These are phyloP conservation scores for Arothron firmamentum DNA, from an alignment of 2,113 vertebrate species.

Conservation along the genomic window DNA sequence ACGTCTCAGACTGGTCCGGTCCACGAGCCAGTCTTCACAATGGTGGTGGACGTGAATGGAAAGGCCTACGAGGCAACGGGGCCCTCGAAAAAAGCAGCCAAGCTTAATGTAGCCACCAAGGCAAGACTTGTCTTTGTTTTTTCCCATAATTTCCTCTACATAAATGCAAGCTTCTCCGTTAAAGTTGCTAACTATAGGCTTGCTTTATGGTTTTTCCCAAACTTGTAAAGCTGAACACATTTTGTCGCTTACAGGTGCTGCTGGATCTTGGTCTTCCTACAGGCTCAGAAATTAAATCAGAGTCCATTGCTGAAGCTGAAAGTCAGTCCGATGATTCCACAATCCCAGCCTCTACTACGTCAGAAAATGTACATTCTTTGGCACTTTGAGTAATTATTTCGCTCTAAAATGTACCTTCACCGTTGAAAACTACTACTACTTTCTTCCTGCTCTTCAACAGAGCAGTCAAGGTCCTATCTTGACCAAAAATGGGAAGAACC, in stretches of 20 bases:
- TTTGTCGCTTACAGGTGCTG: constrained; percentile 75
- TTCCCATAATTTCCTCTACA: background rate
- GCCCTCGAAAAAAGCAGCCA: constrained; percentile 89
- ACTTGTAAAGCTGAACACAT: background rate
- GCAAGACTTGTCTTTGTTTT: constrained; percentile 47
- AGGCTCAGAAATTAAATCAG: constrained; percentile 75
- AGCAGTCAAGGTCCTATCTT: constrained; percentile 84
- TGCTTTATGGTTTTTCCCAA: too few relatives aligned
- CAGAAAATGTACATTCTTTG: constrained; percentile 51
- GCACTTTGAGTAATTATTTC: background rate
- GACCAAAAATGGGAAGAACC: constrained; percentile 96
- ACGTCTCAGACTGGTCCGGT: constrained; percentile 90
- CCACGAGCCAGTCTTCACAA: constrained; percentile 93
- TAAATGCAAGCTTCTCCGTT: too few relatives aligned
- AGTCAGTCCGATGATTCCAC: constrained; percentile 58
- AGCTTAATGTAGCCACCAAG: constrained; percentile 92
- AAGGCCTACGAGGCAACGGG: constrained; percentile 87
- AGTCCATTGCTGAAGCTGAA: constrained; percentile 67
- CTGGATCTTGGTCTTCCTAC: constrained; percentile 88
- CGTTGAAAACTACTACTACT: background rate
- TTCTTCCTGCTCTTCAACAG: constrained; percentile 53
- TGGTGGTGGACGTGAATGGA: constrained; percentile 91
- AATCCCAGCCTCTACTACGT: constrained; percentile 1
- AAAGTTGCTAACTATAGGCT: too few relatives aligned
- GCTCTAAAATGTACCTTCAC: too few relatives aligned